Evolutionary conservation across 1,140 invertebrate genomes (phyloP).

Genomic region (Telenomus remus): DNA sequence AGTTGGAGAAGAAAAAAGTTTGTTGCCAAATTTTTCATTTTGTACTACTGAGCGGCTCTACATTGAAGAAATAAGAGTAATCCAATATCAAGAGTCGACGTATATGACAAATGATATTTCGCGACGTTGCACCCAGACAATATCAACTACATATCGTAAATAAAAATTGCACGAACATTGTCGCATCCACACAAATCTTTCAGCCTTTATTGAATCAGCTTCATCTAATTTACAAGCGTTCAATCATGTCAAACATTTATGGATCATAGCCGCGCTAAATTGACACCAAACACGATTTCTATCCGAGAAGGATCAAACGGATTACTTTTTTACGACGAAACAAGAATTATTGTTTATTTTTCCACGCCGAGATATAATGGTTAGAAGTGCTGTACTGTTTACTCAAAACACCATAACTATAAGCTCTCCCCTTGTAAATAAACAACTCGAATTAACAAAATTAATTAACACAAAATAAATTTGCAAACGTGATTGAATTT

Average conservation of each 20-base stretch:
- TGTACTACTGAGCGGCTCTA: constrained; percentile 4
- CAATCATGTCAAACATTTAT: neutral
- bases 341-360: neutral
- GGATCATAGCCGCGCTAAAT: no score
- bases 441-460: no score
- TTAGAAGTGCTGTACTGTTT: no score
- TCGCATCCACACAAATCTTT: constrained; percentile 12
- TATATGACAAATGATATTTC: constrained; percentile 33
- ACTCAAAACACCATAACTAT: no score
- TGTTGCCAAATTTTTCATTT: no score
- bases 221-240: constrained; percentile 14
- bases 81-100: constrained; percentile 21
- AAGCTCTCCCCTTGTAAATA: no score
- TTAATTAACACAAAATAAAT: no score
- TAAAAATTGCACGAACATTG: constrained; percentile 21
- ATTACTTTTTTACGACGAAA: no score
- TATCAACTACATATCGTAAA: constrained; percentile 17
- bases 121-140: constrained; percentile 21
- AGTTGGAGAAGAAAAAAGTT: no score
- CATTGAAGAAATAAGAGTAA: constrained; percentile 32
- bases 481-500: no score
- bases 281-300: no score
- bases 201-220: constrained; percentile 10
- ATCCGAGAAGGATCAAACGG: no score
- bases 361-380: constrained; percentile 18